Conservation (phyloP, 2,888 invertebrate genomes). For the Brenthis hecate region DNA sequence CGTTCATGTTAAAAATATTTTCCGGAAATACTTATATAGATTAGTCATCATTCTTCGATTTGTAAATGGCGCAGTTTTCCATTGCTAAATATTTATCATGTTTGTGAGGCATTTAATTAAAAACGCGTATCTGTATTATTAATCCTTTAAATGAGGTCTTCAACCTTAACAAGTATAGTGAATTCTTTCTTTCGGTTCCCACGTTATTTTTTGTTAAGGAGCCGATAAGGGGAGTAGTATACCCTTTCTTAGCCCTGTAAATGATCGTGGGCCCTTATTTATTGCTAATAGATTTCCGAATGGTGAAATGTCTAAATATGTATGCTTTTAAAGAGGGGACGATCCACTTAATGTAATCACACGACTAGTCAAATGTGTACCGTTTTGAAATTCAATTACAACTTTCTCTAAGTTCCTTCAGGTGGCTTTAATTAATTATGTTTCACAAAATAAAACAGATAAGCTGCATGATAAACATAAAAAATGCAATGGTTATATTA, state of each 20-base stretch:
- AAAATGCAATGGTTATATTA: constrained; percentile 33
- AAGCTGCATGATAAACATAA: constrained; percentile 31
- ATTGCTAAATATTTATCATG: not conserved
- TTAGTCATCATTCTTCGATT: constrained; percentile 25
- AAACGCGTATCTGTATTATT: constrained; percentile 46
- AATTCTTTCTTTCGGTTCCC: constrained; percentile 75
- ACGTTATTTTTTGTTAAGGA: constrained; percentile 77
- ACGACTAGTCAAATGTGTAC: constrained; percentile 41
- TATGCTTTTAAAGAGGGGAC: constrained; percentile 64
- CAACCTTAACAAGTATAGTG: constrained; percentile 62
- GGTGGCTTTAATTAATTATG: constrained; percentile 38
- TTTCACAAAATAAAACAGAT: constrained; percentile 32
- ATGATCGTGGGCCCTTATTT: constrained; percentile 75
- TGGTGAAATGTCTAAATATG: constrained; percentile 61
- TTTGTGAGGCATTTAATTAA: constrained; percentile 36
- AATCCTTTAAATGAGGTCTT: constrained; percentile 57
- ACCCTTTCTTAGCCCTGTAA: constrained; percentile 76
- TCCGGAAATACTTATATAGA: constrained; percentile 26
- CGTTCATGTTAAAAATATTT: not conserved
- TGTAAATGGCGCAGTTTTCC: not conserved
- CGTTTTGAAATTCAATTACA: constrained; percentile 45
- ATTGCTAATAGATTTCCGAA: constrained; percentile 78
- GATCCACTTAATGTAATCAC: constrained; percentile 52
- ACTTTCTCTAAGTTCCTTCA: constrained; percentile 38
- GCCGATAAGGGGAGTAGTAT: constrained; percentile 77